Base-by-base conservation (phyloP, 1,140 invertebrate species). In the Caenorhabditis remanei region DNA sequence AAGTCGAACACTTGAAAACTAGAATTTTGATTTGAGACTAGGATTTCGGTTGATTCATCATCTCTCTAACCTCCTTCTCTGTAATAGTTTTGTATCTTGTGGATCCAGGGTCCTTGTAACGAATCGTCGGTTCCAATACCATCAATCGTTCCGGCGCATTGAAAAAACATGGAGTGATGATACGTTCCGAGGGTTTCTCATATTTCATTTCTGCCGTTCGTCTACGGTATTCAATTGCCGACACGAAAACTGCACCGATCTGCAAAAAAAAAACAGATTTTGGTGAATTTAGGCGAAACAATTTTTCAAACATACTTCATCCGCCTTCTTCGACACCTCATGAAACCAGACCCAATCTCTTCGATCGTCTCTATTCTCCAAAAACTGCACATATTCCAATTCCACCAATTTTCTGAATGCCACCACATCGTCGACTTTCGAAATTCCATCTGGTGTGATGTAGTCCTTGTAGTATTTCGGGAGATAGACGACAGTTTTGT, bases 381-480 rank as follows among this genome's bases (percentile, higher is more conserved):
- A n/a, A n/a, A 79, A 79, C 13, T 50, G n/a, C n/a, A 79, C 53
- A 11, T 21, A 79, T 21, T n/a, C 71, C 9, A 79, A 40, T 8
- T 79, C 71, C 21, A 79, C 53, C 14, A 79, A n/a, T 50, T 53
- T 79, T n/a, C n/a, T 46, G 21, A 79, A 79, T 7, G n/a, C 71
- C 7, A 79, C 13, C 40, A 79, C 5, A 32, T 79, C 71, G n/a
- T 79, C 71, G n/a, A 79, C 71, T 13, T 79, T 79, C 19, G 71
- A 50, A 13, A 79, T 53, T 16, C 21, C 14, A 21, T 46, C 21
- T 7, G 13, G 8, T 9, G 46, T 24, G 13, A 79, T 13, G 40
- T 24, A 79, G 8, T 79, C 11, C 14, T 79, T 13, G 21, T 79
- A 79, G 71, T 79, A 79, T 53, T 79, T 79, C n/a, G 71, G 71